A percentile compares a stretch with the other conserved stretches of the same genome.
phyloP scores from a whole-genome alignment of 2,113 vertebrate genomes.

The Meriones unguiculatus region DNA sequence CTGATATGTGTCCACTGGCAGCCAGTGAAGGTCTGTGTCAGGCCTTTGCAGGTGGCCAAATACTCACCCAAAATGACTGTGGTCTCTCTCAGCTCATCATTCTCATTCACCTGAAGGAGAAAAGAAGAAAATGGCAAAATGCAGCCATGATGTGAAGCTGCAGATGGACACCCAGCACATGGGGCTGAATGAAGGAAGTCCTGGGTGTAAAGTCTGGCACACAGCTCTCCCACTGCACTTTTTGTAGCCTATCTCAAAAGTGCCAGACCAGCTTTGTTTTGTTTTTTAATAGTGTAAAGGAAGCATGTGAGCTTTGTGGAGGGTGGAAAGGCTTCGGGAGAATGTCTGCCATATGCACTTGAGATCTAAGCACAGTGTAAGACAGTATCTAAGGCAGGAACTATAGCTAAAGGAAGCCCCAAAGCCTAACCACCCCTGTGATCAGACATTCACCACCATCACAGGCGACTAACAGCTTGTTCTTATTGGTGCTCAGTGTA shows the following conservation, averaged over 20 bases:
- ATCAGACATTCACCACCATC: neutral
- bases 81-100: slow-evolving; percentile 45
- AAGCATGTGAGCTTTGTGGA: slow-evolving; percentile 2
- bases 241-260: slow-evolving; percentile 42
- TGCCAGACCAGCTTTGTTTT: neutral
- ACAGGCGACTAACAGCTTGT: neutral
- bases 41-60: slow-evolving; percentile 65
- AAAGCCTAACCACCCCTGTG: neutral
- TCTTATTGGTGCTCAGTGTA: neutral
- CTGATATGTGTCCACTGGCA: slow-evolving; percentile 64
- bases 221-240: slow-evolving; percentile 4
- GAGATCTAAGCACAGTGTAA: slow-evolving; percentile 50
- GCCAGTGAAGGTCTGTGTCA: slow-evolving; percentile 54
- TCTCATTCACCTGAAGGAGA: slow-evolving; percentile 48
- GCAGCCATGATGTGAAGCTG: neutral
- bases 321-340: neutral
- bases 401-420: neutral
- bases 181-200: slow-evolving; percentile 30
- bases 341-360: slow-evolving; percentile 38
- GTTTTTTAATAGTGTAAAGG: neutral
- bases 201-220: slow-evolving; percentile 40
- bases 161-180: neutral
- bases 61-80: slow-evolving; percentile 25
- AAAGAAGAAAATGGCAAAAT: neutral
- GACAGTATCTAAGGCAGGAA: slow-evolving; percentile 22